Conservation (phyloP, 2,888 invertebrate species). For the Synergus laeviventris region DNA sequence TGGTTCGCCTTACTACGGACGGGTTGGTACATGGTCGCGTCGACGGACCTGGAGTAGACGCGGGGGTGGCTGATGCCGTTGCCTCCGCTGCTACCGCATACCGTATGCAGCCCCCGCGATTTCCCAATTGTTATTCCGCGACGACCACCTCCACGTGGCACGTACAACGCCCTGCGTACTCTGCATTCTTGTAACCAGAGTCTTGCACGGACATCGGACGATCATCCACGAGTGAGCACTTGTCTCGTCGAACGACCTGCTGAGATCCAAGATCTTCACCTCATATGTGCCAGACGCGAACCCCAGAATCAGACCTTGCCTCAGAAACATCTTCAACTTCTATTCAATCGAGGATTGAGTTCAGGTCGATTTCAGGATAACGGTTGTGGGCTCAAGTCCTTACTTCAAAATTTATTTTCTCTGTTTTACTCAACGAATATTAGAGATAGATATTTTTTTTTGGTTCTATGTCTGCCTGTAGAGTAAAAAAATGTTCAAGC, state of each 20-base stretch:
- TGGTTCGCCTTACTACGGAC: slow-evolving; percentile 48
- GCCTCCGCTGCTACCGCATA: slow-evolving; percentile 45
- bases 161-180: slow-evolving; percentile 61
- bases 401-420: no score
- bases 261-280: neutral
- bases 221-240: slow-evolving; percentile 20
- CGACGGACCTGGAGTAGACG: slow-evolving; percentile 51
- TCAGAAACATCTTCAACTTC: neutral
- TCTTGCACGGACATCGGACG: slow-evolving; percentile 44
- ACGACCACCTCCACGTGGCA: slow-evolving; percentile 61
- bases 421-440: no score
- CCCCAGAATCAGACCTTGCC: neutral
- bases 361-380: no score
- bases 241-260: slow-evolving; percentile 1
- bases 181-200: slow-evolving; percentile 58
- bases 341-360: neutral
- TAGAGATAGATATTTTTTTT: no score
- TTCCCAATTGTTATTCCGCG: slow-evolving; percentile 71
- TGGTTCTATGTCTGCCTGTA: no score
- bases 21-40: slow-evolving; percentile 59
- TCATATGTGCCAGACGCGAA: neutral
- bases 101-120: slow-evolving; percentile 64
- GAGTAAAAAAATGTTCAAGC: no score
- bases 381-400: no score
- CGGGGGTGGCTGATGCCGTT: slow-evolving; percentile 49